These are phyloP conservation scores for Coptotermes formosanus DNA, from an alignment of 1,140 invertebrate genomes.

Conservation along the genomic window DNA sequence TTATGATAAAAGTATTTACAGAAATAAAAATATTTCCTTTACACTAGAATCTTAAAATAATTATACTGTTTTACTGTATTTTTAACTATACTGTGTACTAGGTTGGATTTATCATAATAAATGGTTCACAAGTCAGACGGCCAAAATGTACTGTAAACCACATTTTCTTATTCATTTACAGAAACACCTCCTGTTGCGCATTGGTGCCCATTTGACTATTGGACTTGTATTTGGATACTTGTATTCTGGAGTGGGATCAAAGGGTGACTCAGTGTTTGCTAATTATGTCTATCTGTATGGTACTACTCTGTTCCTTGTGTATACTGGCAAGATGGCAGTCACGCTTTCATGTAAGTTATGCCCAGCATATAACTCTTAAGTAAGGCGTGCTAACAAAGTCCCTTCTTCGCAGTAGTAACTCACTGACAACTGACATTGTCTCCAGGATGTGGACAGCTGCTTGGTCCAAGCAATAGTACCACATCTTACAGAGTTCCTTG, in stretches of 20 bases:
- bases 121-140: too few species aligned
- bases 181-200: conserved; percentile 56
- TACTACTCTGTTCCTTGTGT: conserved; percentile 84
- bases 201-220: conserved; percentile 79
- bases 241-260: conserved; percentile 82
- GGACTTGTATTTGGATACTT: conserved; percentile 86
- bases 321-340: conserved; percentile 95
- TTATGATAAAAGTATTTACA: too few species aligned
- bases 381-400: neutral
- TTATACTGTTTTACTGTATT: too few species aligned
- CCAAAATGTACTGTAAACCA: too few species aligned
- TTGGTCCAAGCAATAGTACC: too few species aligned
- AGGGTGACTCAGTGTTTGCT: conserved; percentile 79
- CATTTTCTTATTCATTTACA: neutral
- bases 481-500: too few species aligned
- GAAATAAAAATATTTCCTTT: too few species aligned
- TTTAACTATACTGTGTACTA: too few species aligned
- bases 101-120: too few species aligned
- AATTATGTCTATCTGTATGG: conserved; percentile 94
- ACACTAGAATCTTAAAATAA: too few species aligned
- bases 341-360: conserved; percentile 84
- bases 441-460: too few species aligned
- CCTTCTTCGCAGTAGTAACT: conserved; percentile 13
- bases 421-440: too few species aligned
- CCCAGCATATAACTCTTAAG: conserved; percentile 77